Percentiles rank a stretch among this genome's conserved stretches.
Conservation (phyloP, 1,140 invertebrate genomes). For the Heliconius hewitsoni region DNA sequence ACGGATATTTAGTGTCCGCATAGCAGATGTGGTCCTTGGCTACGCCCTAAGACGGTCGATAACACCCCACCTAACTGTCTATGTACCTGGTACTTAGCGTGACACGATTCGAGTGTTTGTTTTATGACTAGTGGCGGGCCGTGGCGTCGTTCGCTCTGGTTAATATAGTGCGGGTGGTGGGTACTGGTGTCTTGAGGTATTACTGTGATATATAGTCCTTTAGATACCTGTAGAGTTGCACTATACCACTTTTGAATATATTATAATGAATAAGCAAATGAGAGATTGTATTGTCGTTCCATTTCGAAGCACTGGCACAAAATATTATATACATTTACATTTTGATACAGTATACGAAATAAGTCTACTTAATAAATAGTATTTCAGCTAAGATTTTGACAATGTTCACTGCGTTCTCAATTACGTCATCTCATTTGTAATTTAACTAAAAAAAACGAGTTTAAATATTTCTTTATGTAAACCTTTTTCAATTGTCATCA, state of each 20-base stretch:
- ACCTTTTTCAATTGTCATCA: background rate
- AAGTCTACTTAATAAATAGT: too few species aligned
- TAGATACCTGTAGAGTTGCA: too few species aligned
- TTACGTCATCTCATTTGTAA: background rate
- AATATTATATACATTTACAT: too few species aligned
- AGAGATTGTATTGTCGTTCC: too few species aligned
- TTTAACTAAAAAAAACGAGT: background rate
- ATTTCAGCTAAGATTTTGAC: too few species aligned
- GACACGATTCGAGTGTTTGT: conserved; percentile 39
- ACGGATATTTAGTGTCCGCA: conserved; percentile 77
- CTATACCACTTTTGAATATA: too few species aligned
- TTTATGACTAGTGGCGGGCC: conserved; percentile 16
- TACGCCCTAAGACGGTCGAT: conserved; percentile 79
- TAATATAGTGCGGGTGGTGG: background rate
- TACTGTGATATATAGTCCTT: too few species aligned
- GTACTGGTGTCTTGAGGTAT: background rate
- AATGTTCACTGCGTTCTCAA: background rate
- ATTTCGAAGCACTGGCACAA: too few species aligned
- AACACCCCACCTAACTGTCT: conserved; percentile 72
- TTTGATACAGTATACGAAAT: too few species aligned
- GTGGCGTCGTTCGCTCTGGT: background rate
- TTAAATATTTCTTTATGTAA: background rate
- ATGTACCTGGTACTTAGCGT: conserved; percentile 70
- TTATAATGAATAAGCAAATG: too few species aligned
- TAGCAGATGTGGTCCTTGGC: conserved; percentile 77